Conservation (phyloP, 2,797 vertebrate genomes). For the Choloepus didactylus region DNA sequence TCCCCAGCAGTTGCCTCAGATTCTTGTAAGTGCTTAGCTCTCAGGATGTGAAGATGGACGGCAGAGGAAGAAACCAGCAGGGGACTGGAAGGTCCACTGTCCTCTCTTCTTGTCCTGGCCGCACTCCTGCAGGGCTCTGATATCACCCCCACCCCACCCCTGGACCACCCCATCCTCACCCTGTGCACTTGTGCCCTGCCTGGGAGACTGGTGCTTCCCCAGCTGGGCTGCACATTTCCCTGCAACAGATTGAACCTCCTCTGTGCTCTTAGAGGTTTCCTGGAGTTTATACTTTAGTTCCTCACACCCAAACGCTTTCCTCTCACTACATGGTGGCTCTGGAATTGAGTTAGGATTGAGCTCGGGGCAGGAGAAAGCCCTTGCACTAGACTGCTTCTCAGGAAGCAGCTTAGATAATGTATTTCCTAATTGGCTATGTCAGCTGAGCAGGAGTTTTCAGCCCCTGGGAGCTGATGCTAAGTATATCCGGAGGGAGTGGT, state of each 20-base stretch:
- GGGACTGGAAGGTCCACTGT: no score
- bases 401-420: not conserved
- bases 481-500: not conserved
- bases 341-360: not conserved
- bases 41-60: not conserved
- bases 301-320: not conserved
- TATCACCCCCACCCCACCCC: accelerated
- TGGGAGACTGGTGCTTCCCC: no score
- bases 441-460: not conserved
- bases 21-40: no score
- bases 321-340: not conserved
- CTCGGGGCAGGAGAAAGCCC: not conserved
- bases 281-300: not conserved
- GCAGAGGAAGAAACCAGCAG: not conserved
- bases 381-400: not conserved
- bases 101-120: not conserved
- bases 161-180: no score
- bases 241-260: no score
- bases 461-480: not conserved
- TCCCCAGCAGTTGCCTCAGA: not conserved
- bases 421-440: not conserved
- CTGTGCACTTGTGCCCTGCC: no score
- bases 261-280: not conserved
- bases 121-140: not conserved
- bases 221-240: not conserved